Evolutionary conservation across 1,140 invertebrate species (phyloP).

Genomic region (Latrodectus geometricus): DNA sequence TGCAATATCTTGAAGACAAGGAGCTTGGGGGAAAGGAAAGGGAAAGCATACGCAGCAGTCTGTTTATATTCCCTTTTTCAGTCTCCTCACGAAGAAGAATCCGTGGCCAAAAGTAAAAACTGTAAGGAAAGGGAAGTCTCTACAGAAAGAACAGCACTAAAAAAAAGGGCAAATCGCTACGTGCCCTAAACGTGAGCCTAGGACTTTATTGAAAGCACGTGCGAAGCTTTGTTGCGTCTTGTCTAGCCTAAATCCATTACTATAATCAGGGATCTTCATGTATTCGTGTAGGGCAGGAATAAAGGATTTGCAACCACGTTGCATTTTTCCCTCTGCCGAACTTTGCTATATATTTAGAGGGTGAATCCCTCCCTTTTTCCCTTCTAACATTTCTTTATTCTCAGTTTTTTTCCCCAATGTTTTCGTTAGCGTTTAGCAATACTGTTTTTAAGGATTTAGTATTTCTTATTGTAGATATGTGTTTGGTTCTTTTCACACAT

Average conservation of each 20-base stretch:
- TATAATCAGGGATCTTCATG: slow-evolving; percentile 59
- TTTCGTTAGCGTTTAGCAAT: neutral
- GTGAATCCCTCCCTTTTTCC: neutral
- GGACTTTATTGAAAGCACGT: slow-evolving; percentile 55
- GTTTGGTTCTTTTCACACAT: too few relatives aligned
- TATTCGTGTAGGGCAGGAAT: slow-evolving; percentile 38
- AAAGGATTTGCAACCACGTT: slow-evolving; percentile 56
- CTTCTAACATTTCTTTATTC: neutral
- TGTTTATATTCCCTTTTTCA: slow-evolving; percentile 36
- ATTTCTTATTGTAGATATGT: too few relatives aligned
- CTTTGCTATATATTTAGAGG: slow-evolving; percentile 42
- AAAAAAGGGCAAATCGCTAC: slow-evolving; percentile 35
- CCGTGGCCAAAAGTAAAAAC: slow-evolving; percentile 4
- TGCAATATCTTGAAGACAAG: neutral
- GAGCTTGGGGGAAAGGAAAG: neutral
- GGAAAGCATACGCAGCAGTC: neutral
- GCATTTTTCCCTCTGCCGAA: slow-evolving; percentile 27
- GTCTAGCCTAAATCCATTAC: slow-evolving; percentile 59
- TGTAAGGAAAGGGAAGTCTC: neutral
- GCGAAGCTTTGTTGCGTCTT: slow-evolving; percentile 55
- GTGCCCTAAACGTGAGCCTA: slow-evolving; percentile 54
- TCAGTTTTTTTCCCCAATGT: neutral
- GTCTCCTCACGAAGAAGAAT: slow-evolving; percentile 21
- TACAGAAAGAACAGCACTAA: neutral
- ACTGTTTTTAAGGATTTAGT: too few relatives aligned